These are phyloP conservation scores for Carabus problematicus DNA, from an alignment of 2,888 invertebrate species.

Conservation along the genomic window DNA sequence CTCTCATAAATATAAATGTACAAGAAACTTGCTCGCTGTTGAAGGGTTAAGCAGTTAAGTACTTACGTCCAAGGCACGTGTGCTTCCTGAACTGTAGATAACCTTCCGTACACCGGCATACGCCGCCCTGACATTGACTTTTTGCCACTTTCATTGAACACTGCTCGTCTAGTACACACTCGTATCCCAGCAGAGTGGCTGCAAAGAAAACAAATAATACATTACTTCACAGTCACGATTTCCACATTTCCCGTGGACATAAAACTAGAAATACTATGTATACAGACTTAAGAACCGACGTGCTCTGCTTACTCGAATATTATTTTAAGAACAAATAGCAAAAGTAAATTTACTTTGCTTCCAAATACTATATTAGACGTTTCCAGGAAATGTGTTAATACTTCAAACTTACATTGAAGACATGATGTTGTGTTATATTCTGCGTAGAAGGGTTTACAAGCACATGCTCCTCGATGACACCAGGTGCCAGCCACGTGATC, in stretches of 20 bases:
- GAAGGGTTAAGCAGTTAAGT: constrained; percentile 40
- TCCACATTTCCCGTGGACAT: too few relatives aligned
- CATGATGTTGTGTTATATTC: constrained; percentile 79
- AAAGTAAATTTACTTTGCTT: too few relatives aligned
- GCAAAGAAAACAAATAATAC: constrained; percentile 52
- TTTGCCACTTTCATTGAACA: constrained; percentile 89
- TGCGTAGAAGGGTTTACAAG: constrained; percentile 84
- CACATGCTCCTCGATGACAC: constrained; percentile 75
- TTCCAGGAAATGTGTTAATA: constrained; percentile 48
- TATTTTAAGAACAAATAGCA: too few relatives aligned
- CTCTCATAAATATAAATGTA: too few relatives aligned
- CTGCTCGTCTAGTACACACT: constrained; percentile 82
- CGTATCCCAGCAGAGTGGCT: constrained; percentile 85
- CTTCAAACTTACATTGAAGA: constrained; percentile 87
- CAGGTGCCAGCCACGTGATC: constrained; percentile 67
- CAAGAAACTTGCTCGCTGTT: too few relatives aligned
- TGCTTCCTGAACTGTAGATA: constrained; percentile 88
- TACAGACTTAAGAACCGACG: too few relatives aligned
- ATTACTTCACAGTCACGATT: neutral
- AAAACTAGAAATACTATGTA: too few relatives aligned
- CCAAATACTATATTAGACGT: neutral
- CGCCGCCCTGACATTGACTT: constrained; percentile 83
- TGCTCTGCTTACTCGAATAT: too few relatives aligned
- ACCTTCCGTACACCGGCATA: constrained; percentile 84
- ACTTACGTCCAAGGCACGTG: constrained; percentile 91